Evolutionary conservation across 2,888 invertebrate species (phyloP).

Genomic region (Trypoxylon attenuatum): DNA sequence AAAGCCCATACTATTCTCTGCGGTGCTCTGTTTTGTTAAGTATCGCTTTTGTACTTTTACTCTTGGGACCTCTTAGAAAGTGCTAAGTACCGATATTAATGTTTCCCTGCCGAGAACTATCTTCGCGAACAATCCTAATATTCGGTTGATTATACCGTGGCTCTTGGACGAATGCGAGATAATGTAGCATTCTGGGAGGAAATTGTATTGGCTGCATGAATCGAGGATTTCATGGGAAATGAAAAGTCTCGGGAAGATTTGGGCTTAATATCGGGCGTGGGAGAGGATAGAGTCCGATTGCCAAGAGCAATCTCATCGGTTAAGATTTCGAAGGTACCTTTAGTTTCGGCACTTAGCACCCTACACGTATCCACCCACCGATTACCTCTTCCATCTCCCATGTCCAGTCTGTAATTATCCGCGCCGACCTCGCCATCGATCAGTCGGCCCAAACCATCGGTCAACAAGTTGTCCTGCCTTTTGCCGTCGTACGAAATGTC

Average conservation of each 20-base stretch:
- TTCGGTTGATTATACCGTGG: too few relatives aligned
- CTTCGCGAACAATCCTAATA: not conserved
- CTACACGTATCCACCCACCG: conserved; percentile 36
- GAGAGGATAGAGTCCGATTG: not conserved
- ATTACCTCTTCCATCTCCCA: conserved; percentile 79
- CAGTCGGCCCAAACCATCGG: conserved; percentile 82
- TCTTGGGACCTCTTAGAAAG: conserved; percentile 1
- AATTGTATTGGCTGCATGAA: too few relatives aligned
- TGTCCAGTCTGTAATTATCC: conserved; percentile 79
- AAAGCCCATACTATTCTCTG: not conserved
- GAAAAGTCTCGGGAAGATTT: too few relatives aligned
- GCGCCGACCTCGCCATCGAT: conserved; percentile 81
- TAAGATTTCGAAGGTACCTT: conserved; percentile 4
- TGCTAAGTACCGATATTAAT: conserved; percentile 29
- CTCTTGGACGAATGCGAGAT: not conserved
- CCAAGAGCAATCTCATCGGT: not conserved
- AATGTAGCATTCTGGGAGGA: not conserved
- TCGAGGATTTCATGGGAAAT: too few relatives aligned
- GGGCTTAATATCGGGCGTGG: too few relatives aligned
- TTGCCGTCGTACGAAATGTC: conserved; percentile 84
- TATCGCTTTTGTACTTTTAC: conserved; percentile 4
- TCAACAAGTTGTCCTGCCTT: conserved; percentile 72
- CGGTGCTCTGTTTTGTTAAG: conserved; percentile 16
- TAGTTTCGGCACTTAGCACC: conserved; percentile 38
- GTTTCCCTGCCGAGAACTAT: not conserved